Evolutionary conservation across 2,888 invertebrate species (phyloP), one percentile per base, ranked within the genome.

Genomic region (Saturnia pavonia): DNA sequence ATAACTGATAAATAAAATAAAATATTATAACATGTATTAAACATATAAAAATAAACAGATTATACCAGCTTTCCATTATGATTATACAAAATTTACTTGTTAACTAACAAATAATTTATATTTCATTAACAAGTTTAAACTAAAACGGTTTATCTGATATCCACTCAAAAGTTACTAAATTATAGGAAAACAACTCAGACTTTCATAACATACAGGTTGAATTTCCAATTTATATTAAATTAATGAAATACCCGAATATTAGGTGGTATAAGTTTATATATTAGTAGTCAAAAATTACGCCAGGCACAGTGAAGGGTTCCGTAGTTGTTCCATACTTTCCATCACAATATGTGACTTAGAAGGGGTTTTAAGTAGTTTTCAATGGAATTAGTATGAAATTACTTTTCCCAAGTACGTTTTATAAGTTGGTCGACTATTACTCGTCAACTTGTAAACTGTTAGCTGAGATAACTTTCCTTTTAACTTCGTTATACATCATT

Each of bases 71-170:
- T 54, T 54, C 22, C 11, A 54, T 54, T 54, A 54, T 54, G 11
- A 8, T 40, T 60, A 60, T 27, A 27, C 16, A 60, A 60, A 27
- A 60, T 60, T n/a, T 11, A 25, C 27, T 60, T 65, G 40, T n/a
- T 65, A 19, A 40, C 1, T 22, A 40, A 65, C 40, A 40, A 40
- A 65, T 65, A 65, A 8, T 19, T 9, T 27, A 34, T n/a, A 34
- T 63, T 40, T 40, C 8, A 65, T 65, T 65, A 40, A 40, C 25
- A 40, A 65, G 34, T n/a, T 40, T 19, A 65, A 40, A 65, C 65
- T 34, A 63, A 40, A 8, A 65, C 19, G 19, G 40, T 65, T 65
- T 19, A 65, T n/a, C 65, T 19, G 65, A 65, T 65, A 65, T 65
- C 40, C 40, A 65, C 65, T 65, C 40, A 11, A 65, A 19, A 34